These are phyloP conservation scores for Champsocephalus esox DNA, from an alignment of 2,797 vertebrate genomes.

Conservation along the genomic window DNA sequence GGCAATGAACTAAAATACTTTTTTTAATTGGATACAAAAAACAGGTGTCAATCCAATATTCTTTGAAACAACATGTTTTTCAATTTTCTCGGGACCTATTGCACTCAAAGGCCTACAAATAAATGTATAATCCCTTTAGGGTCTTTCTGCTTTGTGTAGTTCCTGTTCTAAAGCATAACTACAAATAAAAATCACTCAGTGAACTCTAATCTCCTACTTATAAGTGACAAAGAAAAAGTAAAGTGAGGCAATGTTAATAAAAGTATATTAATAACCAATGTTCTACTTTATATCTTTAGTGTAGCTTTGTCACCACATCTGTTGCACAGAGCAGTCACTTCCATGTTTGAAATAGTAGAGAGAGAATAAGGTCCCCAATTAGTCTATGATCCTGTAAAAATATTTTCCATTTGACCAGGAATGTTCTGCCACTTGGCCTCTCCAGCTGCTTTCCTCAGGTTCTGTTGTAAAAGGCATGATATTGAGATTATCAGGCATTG, in stretches of 20 bases:
- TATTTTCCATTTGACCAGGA: conserved; percentile 67
- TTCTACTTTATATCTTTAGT: neutral
- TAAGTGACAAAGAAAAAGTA: too few species aligned
- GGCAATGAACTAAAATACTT: too few species aligned
- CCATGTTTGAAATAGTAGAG: conserved; percentile 26
- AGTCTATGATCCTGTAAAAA: conserved; percentile 65
- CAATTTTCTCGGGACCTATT: conserved; percentile 17
- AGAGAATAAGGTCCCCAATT: conserved; percentile 67
- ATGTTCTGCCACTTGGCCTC: conserved; percentile 62
- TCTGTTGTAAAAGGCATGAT: conserved; percentile 57
- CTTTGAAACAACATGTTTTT: neutral
- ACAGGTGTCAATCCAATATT: neutral
- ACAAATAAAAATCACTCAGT: neutral
- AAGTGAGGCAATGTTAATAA: neutral
- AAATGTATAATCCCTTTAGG: neutral
- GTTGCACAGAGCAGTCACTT: conserved; percentile 36
- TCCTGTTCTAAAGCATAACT: neutral
- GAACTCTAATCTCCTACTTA: too few species aligned
- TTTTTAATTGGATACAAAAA: neutral
- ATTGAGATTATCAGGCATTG: conserved; percentile 63
- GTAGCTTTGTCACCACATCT: conserved; percentile 36
- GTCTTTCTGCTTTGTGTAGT: conserved; percentile 1
- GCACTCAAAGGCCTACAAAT: neutral
- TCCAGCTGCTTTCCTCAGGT: conserved; percentile 63
- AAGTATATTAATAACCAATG: neutral